Evolutionary conservation across 1,140 invertebrate species (phyloP).

Genomic region (Adelges cooleyi): DNA sequence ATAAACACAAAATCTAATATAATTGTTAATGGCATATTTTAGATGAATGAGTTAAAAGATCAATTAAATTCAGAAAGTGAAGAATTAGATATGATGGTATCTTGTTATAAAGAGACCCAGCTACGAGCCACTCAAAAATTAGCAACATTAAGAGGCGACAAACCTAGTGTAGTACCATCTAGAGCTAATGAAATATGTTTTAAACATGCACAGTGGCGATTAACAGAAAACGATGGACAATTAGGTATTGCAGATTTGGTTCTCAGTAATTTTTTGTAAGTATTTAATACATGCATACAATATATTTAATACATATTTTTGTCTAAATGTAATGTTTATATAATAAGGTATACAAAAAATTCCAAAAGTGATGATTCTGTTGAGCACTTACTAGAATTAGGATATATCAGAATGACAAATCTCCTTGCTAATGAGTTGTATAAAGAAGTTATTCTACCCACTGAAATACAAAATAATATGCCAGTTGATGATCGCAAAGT

Average conservation of each 20-base stretch:
- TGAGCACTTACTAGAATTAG: constrained; percentile 93
- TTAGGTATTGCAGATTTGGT: constrained; percentile 92
- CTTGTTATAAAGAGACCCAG: constrained; percentile 79
- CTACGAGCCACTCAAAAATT: constrained; percentile 49
- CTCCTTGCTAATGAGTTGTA: constrained; percentile 89
- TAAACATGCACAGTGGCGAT: constrained; percentile 94
- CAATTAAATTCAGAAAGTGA: constrained; percentile 73
- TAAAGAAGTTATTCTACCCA: constrained; percentile 79
- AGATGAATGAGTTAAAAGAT: constrained; percentile 84
- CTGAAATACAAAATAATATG: constrained; percentile 77
- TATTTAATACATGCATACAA: constrained; percentile 33
- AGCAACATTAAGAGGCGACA: constrained; percentile 44
- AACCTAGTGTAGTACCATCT: constrained; percentile 58
- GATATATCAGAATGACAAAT: constrained; percentile 91
- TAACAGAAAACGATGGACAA: constrained; percentile 95
- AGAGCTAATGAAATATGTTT: constrained; percentile 95
- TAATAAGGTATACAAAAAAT: constrained; percentile 82
- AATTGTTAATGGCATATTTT: background rate
- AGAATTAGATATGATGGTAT: constrained; percentile 70
- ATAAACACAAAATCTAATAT: too few relatives aligned
- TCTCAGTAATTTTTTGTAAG: constrained; percentile 86
- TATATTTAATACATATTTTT: background rate
- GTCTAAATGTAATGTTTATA: background rate
- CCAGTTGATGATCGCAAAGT: constrained; percentile 64
- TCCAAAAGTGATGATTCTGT: constrained; percentile 94